Base-by-base conservation (phyloP, 2,797 vertebrate species). In the Pelochelys cantorii region DNA sequence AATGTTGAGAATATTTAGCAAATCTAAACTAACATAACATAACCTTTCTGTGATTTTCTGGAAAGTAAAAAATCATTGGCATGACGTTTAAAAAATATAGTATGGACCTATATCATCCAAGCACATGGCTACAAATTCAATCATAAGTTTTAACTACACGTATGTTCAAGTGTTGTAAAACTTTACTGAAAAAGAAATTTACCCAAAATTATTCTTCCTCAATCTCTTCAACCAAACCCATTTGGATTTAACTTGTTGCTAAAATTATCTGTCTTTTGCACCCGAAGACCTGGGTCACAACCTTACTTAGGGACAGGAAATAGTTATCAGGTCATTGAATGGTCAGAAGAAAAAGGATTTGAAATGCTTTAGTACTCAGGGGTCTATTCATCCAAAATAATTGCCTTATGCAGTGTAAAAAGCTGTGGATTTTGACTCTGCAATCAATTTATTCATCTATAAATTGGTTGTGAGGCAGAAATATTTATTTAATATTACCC, bases 201-300 rank as follows among this genome's bases (percentile, higher is more conserved):
- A 94, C 84, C 74, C 85, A 96, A 98, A 95, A 55, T 75, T 92
- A 85, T 78, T 95, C 68, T 95, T 86, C 74, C 74, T 94, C 65
- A 92, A 7, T 60, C 93, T 93, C 89, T 97, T 81, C 89, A 97
- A 95, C 91, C 81, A 95, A 97, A 97, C 94, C 91, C 97, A 97
- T 97, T 96, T 96, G 95, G 95, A 97, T 98, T 98, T 98, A 97
- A 97, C 95, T 98, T 98, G 99, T 98, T 99, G 98, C 98, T 98
- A 98, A 98, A 98, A 98, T 98, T 98, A 98, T 98, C 98, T 98
- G 98, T 98, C 97, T 98, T 98, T 98, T 98, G 96, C 98, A 98
- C 98, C 98, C 98, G 97, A 97, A 97, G 98, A 98, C 97, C 98
- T 97, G 97, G 99, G 99, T 99, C 99, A 98, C 97, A 98, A 98